Conservation (phyloP, 2,888 invertebrate genomes). For the Nebria brevicollis region DNA sequence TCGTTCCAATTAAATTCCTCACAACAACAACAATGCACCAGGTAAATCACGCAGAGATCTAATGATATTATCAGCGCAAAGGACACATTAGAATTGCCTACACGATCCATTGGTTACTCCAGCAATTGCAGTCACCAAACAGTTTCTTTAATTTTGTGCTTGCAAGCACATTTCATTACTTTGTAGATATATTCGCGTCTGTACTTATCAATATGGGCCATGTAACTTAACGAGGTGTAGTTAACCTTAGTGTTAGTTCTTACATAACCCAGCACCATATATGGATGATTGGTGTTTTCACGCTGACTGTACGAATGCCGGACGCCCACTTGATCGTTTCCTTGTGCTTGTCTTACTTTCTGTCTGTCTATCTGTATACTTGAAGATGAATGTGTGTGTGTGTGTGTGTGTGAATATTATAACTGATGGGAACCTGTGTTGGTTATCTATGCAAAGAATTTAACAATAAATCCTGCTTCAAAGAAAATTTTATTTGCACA, state of each 20-base stretch:
- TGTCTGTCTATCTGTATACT: not conserved
- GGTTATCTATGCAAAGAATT: not conserved
- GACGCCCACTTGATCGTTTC: constrained; percentile 14
- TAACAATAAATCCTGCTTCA: not conserved
- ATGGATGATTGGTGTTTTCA: constrained; percentile 12
- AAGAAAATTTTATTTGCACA: too few species aligned
- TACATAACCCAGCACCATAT: not conserved
- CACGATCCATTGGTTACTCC: constrained; percentile 37
- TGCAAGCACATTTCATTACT: not conserved
- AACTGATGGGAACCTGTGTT: too few species aligned
- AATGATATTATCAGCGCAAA: constrained; percentile 43
- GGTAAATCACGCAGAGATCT: constrained; percentile 17
- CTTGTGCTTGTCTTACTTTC: constrained; percentile 6
- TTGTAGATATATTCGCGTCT: not conserved
- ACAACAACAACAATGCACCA: not conserved
- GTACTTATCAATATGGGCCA: not conserved
- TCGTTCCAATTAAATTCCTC: constrained; percentile 31
- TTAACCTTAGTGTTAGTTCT: constrained; percentile 19
- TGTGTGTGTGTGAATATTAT: not conserved
- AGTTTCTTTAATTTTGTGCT: not conserved
- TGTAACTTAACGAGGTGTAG: not conserved
- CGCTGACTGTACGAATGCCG: constrained; percentile 12
- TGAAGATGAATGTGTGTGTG: not conserved
- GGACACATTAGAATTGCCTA: constrained; percentile 41
- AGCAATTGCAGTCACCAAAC: not conserved